Conservation (phyloP, 1,140 invertebrate species). For the Manduca sexta region DNA sequence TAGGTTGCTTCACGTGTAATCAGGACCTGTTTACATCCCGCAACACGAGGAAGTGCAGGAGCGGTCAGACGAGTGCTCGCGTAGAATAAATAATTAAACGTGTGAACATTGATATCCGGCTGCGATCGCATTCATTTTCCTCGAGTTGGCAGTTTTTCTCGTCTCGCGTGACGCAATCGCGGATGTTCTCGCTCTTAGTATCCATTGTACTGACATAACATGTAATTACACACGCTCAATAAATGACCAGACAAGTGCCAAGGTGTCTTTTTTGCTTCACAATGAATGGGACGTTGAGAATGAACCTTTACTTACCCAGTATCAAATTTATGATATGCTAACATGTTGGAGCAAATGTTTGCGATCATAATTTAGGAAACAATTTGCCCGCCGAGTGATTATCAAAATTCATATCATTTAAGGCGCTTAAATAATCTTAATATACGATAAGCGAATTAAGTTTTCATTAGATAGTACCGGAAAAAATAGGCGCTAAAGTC, state of each 20-base stretch:
- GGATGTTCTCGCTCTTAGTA: constrained; percentile 32
- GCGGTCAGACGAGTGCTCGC: constrained; percentile 18
- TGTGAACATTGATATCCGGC: constrained; percentile 56
- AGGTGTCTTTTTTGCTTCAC: background rate
- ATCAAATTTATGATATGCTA: too few species aligned
- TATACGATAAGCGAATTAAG: too few species aligned
- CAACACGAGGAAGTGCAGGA: constrained; percentile 19
- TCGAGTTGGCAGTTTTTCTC: constrained; percentile 46
- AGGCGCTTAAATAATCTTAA: too few species aligned
- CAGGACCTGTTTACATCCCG: constrained; percentile 22
- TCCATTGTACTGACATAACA: constrained; percentile 21
- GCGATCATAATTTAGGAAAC: too few species aligned
- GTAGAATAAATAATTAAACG: constrained; percentile 36
- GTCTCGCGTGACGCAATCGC: constrained; percentile 49
- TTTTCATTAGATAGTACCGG: too few species aligned
- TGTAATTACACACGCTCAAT: constrained; percentile 11
- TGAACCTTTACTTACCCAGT: too few species aligned
- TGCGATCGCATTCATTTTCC: constrained; percentile 52
- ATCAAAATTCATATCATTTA: too few species aligned
- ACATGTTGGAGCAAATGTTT: too few species aligned
- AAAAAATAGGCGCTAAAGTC: too few species aligned
- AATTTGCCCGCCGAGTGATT: too few species aligned
- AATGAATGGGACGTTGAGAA: too few species aligned
- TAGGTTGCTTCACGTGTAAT: constrained; percentile 6
- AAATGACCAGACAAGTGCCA: constrained; percentile 9